phyloP scores from a whole-genome alignment of 1,140 invertebrate genomes.

The Zaprionus davidi region DNA sequence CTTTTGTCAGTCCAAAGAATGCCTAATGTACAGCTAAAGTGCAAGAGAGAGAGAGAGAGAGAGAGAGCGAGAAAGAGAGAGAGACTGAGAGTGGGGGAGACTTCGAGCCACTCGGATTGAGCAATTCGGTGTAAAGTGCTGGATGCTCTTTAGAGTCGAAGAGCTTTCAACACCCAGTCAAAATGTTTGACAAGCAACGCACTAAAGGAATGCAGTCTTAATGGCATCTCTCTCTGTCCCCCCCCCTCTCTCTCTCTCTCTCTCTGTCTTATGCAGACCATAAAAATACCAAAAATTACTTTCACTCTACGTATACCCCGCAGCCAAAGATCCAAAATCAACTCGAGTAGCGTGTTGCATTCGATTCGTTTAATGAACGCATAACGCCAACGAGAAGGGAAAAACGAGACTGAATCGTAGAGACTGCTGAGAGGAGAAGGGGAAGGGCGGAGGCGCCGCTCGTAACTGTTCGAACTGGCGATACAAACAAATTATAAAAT shows the following conservation, averaged over 20 bases:
- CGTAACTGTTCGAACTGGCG: conserved; percentile 21
- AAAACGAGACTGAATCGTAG: neutral
- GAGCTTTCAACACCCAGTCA: conserved; percentile 74
- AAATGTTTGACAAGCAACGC: conserved; percentile 58
- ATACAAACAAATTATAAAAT: conserved; percentile 77
- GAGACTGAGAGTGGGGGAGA: conserved; percentile 11
- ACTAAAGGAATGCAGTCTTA: conserved; percentile 70
- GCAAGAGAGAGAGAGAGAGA: conserved; percentile 20
- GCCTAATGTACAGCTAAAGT: neutral
- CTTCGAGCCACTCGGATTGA: conserved; percentile 63
- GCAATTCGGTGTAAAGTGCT: conserved; percentile 74
- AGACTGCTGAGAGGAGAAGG: neutral
- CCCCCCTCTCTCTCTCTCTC: too few relatives aligned
- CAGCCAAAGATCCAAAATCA: conserved; percentile 17
- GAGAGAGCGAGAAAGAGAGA: conserved; percentile 5
- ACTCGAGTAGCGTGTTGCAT: conserved; percentile 61
- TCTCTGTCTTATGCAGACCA: conserved; percentile 20
- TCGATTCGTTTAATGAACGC: conserved; percentile 26
- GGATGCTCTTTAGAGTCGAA: conserved; percentile 46
- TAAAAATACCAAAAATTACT: conserved; percentile 77
- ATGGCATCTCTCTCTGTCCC: conserved; percentile 50
- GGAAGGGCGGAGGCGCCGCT: conserved; percentile 38
- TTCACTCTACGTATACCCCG: conserved; percentile 52
- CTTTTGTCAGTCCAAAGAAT: conserved; percentile 70
- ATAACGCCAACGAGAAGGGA: neutral